phyloP scores from a whole-genome alignment of 2,888 invertebrate species.

The Proisotoma minuta region DNA sequence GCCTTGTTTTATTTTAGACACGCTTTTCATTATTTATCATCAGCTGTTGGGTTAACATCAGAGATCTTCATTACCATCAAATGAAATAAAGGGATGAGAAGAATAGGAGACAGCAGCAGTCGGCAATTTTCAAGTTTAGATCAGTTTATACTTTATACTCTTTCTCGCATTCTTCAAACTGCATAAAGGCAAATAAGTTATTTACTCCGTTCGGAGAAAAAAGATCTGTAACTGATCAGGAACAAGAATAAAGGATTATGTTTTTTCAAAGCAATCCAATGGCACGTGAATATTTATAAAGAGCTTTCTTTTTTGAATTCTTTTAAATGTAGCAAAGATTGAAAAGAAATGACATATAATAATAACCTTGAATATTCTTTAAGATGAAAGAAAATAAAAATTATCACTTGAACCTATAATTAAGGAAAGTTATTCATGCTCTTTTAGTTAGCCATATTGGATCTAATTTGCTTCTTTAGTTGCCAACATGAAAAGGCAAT shows the following conservation, averaged over 20 bases:
- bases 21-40: background rate
- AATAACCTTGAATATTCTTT: conserved; percentile 4
- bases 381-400: background rate
- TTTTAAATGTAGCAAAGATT: background rate
- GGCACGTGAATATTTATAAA: background rate
- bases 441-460: too few relatives aligned
- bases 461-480: too few relatives aligned
- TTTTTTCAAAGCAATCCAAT: too few relatives aligned
- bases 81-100: background rate
- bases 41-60: background rate
- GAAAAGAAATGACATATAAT: background rate
- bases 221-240: too few relatives aligned
- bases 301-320: background rate
- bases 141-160: too few relatives aligned
- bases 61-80: background rate
- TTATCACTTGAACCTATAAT: conserved; percentile 17
- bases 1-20: conserved; percentile 1
- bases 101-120: background rate
- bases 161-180: too few relatives aligned
- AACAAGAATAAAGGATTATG: too few relatives aligned
- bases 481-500: too few relatives aligned
- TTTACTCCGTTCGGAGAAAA: too few relatives aligned
- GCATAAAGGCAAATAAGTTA: too few relatives aligned
- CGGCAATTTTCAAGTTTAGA: too few relatives aligned
- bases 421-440: conserved; percentile 8